phyloP scores from a whole-genome alignment of 2,888 invertebrate species.

The Tenthredo distinguenda region DNA sequence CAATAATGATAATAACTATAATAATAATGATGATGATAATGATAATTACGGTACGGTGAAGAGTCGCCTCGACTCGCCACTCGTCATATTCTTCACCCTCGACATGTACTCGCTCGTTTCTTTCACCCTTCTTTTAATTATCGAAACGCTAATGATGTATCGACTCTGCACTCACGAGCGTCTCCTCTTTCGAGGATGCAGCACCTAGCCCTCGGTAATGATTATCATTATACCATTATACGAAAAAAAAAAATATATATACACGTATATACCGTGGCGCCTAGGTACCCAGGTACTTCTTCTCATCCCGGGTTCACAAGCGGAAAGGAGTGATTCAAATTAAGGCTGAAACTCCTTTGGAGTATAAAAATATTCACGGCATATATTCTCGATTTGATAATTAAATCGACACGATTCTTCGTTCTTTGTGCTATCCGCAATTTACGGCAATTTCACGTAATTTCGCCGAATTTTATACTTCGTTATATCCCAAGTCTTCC shows the following conservation, averaged over 20 bases:
- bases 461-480: not conserved
- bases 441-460: not conserved
- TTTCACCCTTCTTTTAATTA: slow-evolving; percentile 60
- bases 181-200: slow-evolving; percentile 25
- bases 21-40: slow-evolving; percentile 25
- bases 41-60: slow-evolving; percentile 22
- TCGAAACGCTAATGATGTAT: slow-evolving; percentile 64
- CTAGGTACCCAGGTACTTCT: not conserved
- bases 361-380: not conserved
- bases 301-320: not conserved
- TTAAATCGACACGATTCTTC: not conserved
- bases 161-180: slow-evolving; percentile 20
- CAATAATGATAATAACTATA: slow-evolving; percentile 2
- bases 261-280: not conserved
- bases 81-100: slow-evolving; percentile 22
- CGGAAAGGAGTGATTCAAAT: not conserved
- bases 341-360: not conserved
- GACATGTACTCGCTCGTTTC: not conserved
- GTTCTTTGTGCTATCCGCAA: not conserved
- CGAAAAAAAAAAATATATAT: not conserved
- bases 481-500: not conserved
- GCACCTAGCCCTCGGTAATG: not conserved
- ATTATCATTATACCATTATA: not conserved
- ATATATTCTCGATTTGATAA: not conserved
- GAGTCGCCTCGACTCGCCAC: slow-evolving; percentile 38